Base-by-base conservation (phyloP, 2,797 vertebrate species). In the Sebastes kiyomatsui region DNA sequence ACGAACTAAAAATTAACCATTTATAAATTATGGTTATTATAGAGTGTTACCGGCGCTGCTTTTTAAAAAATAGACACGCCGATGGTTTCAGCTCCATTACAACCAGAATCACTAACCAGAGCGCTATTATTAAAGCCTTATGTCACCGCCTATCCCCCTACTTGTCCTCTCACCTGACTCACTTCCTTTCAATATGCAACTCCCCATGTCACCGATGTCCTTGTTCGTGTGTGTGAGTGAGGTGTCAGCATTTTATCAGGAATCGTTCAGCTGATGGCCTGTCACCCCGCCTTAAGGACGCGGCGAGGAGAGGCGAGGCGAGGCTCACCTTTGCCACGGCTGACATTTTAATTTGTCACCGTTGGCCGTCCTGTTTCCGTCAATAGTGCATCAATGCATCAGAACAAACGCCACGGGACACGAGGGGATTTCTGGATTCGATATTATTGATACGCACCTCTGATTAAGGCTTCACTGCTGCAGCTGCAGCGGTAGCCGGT, bases 261-360 rank as follows among this genome's bases (percentile, higher is more conserved):
- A 89, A 92, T 92, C 88, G 84, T 94, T 93, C 70, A 59, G 85
- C 86, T 88, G 66, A 90, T 86, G 88, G 88, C 92, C 90, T 87
- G 89, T 92, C 94, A 90, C 83, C 86, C 76, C 80, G 78, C 88
- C 90, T 91, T 94, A 88, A 93, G 90, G 90, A 92, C 72, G 42
- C 7, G 9, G 71, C 12, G 77, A 70, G 84, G 87, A 78, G 86
- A 87, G 85, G 79, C 80, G 85, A 86, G 84, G 81, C 82, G 62
- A 75, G 81, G 87, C 85, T 93, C 93, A 94, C 94, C 95, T 95
- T 93, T 94, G 92, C 90, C 92, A 92, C 33, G 42, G 82, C 88
- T 94, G 94, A 95, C 95, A 95, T 95, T 94, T 95, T 93, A 94
- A 95, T 95, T 95, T 95, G 95, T 95, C 92, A 93, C 89, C 14